Conservation (phyloP, 2,797 vertebrate genomes). For the Parauchenoglanis punctatus region DNA sequence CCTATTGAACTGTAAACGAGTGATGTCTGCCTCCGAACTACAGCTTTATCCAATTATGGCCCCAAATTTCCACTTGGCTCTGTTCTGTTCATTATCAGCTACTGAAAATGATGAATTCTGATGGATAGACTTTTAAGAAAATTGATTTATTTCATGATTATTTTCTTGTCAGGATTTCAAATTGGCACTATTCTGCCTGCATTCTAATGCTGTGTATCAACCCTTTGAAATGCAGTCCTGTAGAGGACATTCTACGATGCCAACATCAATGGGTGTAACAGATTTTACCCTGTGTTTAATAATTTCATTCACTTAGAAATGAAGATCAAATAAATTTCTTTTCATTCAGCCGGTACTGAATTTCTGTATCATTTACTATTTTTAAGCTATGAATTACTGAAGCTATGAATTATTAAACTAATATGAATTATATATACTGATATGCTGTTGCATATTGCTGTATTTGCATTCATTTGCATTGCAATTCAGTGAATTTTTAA, state of each 20-base stretch:
- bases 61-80: constrained; percentile 63
- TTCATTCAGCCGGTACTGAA: neutral
- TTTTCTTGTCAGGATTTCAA: constrained; percentile 57
- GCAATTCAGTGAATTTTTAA: neutral
- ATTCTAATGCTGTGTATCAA: constrained; percentile 39
- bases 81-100: constrained; percentile 59
- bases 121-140: constrained; percentile 51
- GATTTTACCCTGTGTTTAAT: constrained; percentile 37
- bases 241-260: constrained; percentile 9
- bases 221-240: constrained; percentile 28
- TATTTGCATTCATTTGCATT: neutral
- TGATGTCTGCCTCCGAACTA: constrained; percentile 77
- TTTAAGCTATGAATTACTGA: neutral
- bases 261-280: constrained; percentile 32
- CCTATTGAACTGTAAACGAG: constrained; percentile 82
- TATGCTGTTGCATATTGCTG: neutral
- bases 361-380: constrained; percentile 1
- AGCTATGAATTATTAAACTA: constrained; percentile 7
- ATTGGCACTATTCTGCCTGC: constrained; percentile 50
- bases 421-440: constrained; percentile 2
- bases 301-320: constrained; percentile 36
- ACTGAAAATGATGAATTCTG: constrained; percentile 59
- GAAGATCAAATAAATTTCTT: constrained; percentile 10
- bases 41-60: constrained; percentile 79
- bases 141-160: constrained; percentile 49